Evolutionary conservation across 1,140 invertebrate genomes (phyloP), one percentile per base, ranked within the genome.

Genomic region (Zaprionus ornatus): DNA sequence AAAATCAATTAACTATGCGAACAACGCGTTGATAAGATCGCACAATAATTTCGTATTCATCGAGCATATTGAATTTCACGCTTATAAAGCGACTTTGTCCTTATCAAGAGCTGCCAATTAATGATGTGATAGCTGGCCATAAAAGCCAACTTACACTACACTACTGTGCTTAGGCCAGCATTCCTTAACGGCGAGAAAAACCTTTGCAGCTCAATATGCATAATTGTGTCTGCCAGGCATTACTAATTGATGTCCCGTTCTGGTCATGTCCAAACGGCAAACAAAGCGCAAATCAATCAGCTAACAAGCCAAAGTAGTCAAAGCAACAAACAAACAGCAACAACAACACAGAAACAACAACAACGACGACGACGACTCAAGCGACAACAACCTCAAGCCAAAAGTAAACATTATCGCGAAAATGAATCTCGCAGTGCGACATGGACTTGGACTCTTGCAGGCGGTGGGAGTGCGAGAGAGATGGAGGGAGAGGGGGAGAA

Each of bases 271-370:
- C 77, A 88, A 73, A 77, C 74, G 77, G 80, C 83, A 88, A 87
- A 83, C 84, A 84, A 87, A 83, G 79, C 84, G 77, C 83, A 87
- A 87, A 87, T 87, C 84, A 87, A 87, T 87, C 84, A 87, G 84
- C 84, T 73, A 87, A 87, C 84, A 87, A 87, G 84, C 69, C 62
- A 67, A 77, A 64, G 74, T 72, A 62, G 60, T 65, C 80, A 60
- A 63, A 73, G 59, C 37, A 54, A 59, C 65, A 75, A 67, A 68
- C 75, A 73, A 73, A 74, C 64, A 74, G 40, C 56, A 37, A 40
- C 19, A 54, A 10, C 52, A 17, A n/a, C 63, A n/a, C n/a, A n/a
- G n/a, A n/a, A 19, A n/a, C 63, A 40, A 25, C 42, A 42, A 52
- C 42, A 57, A 45, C 59, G 59, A 81, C 61, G 45, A 71, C 79